phyloP scores from a whole-genome alignment of 2,888 invertebrate species.

The Drosophila niveifrons region DNA sequence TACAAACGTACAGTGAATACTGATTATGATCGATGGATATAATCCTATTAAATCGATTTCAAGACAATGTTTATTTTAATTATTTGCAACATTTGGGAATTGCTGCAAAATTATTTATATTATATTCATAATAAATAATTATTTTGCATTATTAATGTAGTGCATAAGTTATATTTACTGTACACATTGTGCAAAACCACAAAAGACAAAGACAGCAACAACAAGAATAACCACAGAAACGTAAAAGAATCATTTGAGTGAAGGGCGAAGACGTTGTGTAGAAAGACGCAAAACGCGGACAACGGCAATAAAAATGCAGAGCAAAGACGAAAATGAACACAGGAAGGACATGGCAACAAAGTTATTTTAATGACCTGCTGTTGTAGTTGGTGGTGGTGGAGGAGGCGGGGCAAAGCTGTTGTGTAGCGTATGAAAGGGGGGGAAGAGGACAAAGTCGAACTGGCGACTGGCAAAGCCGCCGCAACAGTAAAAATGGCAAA shows the following conservation, averaged over 20 bases:
- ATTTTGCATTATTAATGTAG: background rate
- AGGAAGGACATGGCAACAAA: conserved; percentile 76
- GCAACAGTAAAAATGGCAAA: conserved; percentile 61
- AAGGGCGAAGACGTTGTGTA: conserved; percentile 53
- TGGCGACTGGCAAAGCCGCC: conserved; percentile 55
- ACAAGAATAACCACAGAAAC: conserved; percentile 17
- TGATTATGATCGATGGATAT: background rate
- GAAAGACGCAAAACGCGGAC: conserved; percentile 48
- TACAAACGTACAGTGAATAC: background rate
- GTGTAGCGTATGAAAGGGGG: background rate
- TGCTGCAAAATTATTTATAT: background rate
- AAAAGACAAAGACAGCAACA: conserved; percentile 22
- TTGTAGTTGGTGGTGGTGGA: conserved; percentile 30
- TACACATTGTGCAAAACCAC: background rate
- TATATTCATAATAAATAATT: too few species aligned
- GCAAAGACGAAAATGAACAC: conserved; percentile 60
- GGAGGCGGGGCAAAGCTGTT: background rate
- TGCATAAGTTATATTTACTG: background rate
- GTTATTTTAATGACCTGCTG: conserved; percentile 79
- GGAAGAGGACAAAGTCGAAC: conserved; percentile 40
- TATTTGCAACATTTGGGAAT: too few species aligned
- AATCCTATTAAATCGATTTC: too few species aligned
- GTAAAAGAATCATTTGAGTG: conserved; percentile 46
- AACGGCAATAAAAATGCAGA: conserved; percentile 70
- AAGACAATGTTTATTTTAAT: too few species aligned